Evolutionary conservation across 37 sponge, comb jelly and placozoan species (phyloP), one percentile per base, ranked within the genome.

Genomic region (Haliclona indistincta): DNA sequence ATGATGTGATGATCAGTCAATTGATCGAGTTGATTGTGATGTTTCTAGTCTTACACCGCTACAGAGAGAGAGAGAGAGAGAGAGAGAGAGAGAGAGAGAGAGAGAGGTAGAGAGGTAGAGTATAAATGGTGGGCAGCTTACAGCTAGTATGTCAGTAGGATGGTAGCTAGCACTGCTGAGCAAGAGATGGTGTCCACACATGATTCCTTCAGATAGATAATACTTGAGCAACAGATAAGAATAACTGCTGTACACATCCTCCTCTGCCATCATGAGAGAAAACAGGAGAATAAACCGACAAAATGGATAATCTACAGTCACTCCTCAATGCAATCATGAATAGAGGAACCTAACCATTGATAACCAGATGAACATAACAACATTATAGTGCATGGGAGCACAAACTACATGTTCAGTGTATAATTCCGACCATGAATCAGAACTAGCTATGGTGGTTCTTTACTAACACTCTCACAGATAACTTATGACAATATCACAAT

Each of bases 201-300:
- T 80, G 13, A 91, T 75, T 35, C 96, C 96, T 63, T 95, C 96
- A 2, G 93, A 74, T 23, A 88, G 38, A 63, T 88, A 95, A 38
- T 88, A 88, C 61, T 88, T 87, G 53, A 91, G 38, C 3, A 95
- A 71, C 17, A 88, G 67, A 39, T 75, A 54, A 35, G 92, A 67
- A 38, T 95, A 95, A 4, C 70, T 72, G 5, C 68, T 54, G 61
- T 49, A 81, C 56, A 26, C 45, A 65, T 95, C 96, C 75, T 95
- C 96, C 71, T 91, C 96, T 92, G 77, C 53, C 8, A 19, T 22
- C 8, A 25, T 25, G 20, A 36, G 71, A 22, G 36, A 64, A 28
- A 26, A 26, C 4, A 4, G 23, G 23, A 10, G 11, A 65, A 3
- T 32, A 26, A 6, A 40, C n/a, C n/a, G 41, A 4, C 4, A 23